Evolutionary conservation across 2,888 invertebrate species (phyloP), one percentile per base, ranked within the genome.

Genomic region (Digitonthophagus gazella): DNA sequence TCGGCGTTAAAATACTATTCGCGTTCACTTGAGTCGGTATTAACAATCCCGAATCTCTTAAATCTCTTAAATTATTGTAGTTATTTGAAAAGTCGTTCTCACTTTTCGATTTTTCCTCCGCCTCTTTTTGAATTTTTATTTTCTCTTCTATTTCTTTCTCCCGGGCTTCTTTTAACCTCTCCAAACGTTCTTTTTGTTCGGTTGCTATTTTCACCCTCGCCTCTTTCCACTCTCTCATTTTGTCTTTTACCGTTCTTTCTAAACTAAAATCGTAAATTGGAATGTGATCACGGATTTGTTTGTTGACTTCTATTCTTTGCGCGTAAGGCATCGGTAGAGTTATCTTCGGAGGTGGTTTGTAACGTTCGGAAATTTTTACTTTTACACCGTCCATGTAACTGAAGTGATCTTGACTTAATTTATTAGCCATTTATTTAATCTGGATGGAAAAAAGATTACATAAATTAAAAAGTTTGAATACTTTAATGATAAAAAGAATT

Each of bases 281-380:
- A 72, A 89, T 83, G 71, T 86, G 83, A 75, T 83, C 85, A 74
- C 83, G 84, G 72, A 86, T 80, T 73, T 86, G 84, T 68, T 84
- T 84, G 71, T 85, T 85, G 69, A 86, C 83, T 67, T 82, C 82
- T 71, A 88, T 75, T 74, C 86, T 83, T 76, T 87, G 86, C 58
- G 84, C 80, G 75, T 87, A 85, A 57, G 85, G 84, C 71, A 85
- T 85, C 57, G 90, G 88, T 71, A 90, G 79, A 74, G 86, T 86
- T 66, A 90, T 86, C 80, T 86, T 89, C 68, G 90, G 89, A 18
- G 94, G 94, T 74, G 93, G 91, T 81, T 93, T 93, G 80, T 92
- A 95, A 77, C 90, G 91, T 83, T 95, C 94, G 64, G 93, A 91
- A 82, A 95, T 93, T 86, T 95, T 95, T 71, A 95, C 94, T 78